A percentile compares a stretch with the other conserved stretches of the same genome.
Conservation (phyloP, 2,888 invertebrate species). For the Onchidella celtica region DNA sequence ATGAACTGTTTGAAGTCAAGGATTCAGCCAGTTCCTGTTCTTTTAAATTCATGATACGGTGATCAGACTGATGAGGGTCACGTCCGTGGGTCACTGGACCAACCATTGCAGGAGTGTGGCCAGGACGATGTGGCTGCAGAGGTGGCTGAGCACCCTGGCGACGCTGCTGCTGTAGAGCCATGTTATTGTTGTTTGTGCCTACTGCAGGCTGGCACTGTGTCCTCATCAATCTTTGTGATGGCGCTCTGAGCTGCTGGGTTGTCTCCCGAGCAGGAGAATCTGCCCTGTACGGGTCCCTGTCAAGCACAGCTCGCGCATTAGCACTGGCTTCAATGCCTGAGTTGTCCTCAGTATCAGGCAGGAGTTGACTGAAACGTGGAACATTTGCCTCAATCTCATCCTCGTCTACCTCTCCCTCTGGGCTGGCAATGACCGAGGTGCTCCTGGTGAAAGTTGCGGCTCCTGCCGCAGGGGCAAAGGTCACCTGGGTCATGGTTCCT, state of each 20-base stretch:
- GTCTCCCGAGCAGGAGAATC: constrained; percentile 34
- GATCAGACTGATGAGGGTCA: constrained; percentile 33
- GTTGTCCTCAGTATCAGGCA: constrained; percentile 27
- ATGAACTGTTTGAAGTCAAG: background rate
- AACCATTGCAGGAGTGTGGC: background rate
- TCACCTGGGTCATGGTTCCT: background rate
- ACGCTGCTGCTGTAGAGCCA: background rate
- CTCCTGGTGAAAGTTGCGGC: constrained; percentile 40
- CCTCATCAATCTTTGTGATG: constrained; percentile 11
- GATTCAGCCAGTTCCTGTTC: constrained; percentile 46
- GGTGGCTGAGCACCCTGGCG: constrained; percentile 1
- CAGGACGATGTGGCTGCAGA: background rate
- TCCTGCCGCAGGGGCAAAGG: constrained; percentile 26
- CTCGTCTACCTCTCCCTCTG: constrained; percentile 49
- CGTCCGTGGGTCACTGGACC: constrained; percentile 1
- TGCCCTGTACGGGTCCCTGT: background rate
- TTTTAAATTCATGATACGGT: constrained; percentile 47
- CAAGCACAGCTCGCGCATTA: background rate
- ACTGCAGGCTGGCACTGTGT: background rate
- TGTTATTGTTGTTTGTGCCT: background rate
- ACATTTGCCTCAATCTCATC: constrained; percentile 44
- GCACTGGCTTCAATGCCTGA: background rate
- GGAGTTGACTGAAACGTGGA: constrained; percentile 38
- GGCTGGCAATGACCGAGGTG: constrained; percentile 46
- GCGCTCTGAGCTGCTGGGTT: constrained; percentile 31